Percentiles rank a stretch among this genome's conserved stretches.
These are phyloP conservation scores for Perognathus longimembris DNA, from an alignment of 2,113 vertebrate genomes.

Conservation along the genomic window DNA sequence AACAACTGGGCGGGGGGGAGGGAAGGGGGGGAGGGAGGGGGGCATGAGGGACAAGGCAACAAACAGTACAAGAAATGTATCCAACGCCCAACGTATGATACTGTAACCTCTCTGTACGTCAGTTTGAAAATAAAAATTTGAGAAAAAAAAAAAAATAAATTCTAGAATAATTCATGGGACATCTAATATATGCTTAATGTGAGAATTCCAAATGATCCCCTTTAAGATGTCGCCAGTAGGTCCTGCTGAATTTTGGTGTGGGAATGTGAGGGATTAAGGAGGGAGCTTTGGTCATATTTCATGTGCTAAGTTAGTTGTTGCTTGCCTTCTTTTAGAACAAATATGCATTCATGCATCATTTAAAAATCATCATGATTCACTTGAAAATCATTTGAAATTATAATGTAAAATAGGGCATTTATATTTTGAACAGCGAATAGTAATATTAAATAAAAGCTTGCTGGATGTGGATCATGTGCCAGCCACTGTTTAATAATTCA, in stretches of 20 bases:
- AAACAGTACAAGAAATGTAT: no score
- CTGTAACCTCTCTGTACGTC: no score
- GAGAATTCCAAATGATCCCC: background rate
- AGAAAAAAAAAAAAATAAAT: constrained; percentile 51
- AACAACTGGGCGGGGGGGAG: no score
- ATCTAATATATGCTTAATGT: constrained; percentile 15
- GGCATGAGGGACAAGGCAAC: no score
- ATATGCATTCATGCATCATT: constrained; percentile 24
- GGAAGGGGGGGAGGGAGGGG: no score
- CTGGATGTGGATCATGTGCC: background rate
- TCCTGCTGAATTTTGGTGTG: background rate
- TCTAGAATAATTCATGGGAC: background rate
- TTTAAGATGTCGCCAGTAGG: background rate
- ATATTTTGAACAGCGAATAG: constrained; percentile 54
- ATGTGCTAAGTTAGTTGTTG: background rate
- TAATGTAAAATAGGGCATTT: constrained; percentile 29
- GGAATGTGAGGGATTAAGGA: background rate
- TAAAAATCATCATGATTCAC: constrained; percentile 49
- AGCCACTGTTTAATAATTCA: constrained; percentile 12
- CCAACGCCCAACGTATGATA: no score
- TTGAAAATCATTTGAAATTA: constrained; percentile 62
- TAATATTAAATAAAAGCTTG: constrained; percentile 47
- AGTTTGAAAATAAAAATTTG: no score
- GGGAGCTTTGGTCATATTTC: background rate
- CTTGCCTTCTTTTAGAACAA: constrained; percentile 40